Percentiles rank a stretch among this genome's conserved stretches.
Conservation (phyloP, 2,888 invertebrate genomes). For the Lamellibrachia satsuma region DNA sequence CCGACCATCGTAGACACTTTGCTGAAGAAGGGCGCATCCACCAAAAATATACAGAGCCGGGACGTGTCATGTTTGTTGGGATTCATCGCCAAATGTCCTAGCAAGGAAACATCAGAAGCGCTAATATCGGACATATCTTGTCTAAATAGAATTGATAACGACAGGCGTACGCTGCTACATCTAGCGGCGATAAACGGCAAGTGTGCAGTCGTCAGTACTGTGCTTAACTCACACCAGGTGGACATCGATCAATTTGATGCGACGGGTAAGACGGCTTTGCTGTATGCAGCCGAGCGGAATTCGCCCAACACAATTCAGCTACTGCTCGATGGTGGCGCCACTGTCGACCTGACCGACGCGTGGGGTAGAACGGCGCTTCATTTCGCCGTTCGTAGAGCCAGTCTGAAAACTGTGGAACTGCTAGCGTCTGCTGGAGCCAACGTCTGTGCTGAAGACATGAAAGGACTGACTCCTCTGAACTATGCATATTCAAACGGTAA, state of each 20-base stretch:
- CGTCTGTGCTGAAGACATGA: background rate
- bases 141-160: background rate
- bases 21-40: background rate
- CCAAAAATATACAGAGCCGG: background rate
- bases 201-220: background rate
- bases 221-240: background rate
- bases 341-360: background rate
- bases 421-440: background rate
- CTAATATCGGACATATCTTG: background rate
- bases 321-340: background rate
- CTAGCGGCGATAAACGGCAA: background rate
- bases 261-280: background rate
- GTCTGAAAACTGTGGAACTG: background rate
- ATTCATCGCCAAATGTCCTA: background rate
- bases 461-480: background rate
- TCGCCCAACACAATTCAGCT: background rate
- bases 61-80: background rate
- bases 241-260: background rate
- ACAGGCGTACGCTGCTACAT: background rate
- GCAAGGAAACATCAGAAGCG: background rate
- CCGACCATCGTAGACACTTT: background rate
- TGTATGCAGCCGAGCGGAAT: background rate
- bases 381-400: background rate
- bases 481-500: background rate
- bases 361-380: slow-evolving; percentile 2